Percentiles rank a stretch among this genome's conserved stretches.
Evolutionary conservation across 2,888 invertebrate genomes (phyloP).

Genomic region (Ornithoptera priamus): DNA sequence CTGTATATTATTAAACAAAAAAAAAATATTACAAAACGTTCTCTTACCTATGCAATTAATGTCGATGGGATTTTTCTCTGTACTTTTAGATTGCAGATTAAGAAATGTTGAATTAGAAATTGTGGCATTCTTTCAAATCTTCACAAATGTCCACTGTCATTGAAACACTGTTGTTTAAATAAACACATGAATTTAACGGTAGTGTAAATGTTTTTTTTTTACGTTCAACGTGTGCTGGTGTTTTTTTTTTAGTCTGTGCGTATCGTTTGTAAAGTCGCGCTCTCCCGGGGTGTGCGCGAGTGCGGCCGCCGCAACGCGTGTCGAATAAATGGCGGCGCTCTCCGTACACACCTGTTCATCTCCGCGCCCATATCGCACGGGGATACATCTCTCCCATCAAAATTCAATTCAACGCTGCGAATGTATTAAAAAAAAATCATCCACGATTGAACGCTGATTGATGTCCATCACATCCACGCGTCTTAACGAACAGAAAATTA

Average conservation of each 20-base stretch:
- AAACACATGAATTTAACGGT: not conserved
- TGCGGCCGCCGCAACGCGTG: constrained; percentile 64
- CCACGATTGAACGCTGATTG: constrained; percentile 46
- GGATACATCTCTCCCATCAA: constrained; percentile 35
- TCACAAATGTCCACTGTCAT: constrained; percentile 23
- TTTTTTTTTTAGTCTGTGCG: constrained; percentile 7
- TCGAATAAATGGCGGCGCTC: constrained; percentile 66
- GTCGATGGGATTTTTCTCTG: constrained; percentile 3
- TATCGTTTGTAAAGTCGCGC: constrained; percentile 36
- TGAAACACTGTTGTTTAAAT: not conserved
- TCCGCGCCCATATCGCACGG: constrained; percentile 46
- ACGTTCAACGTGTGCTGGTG: not conserved
- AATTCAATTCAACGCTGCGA: constrained; percentile 35
- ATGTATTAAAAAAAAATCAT: constrained; percentile 30
- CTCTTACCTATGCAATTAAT: constrained; percentile 21
- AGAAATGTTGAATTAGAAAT: constrained; percentile 5
- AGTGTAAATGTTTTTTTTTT: not conserved
- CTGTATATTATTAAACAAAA: not conserved
- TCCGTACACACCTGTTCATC: constrained; percentile 55
- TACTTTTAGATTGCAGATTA: not conserved
- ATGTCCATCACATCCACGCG: constrained; percentile 43
- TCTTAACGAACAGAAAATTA: constrained; percentile 17
- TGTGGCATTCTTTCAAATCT: constrained; percentile 10
- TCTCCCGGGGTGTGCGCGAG: constrained; percentile 37
- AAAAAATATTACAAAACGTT: not conserved